Percentiles rank a stretch among this genome's conserved stretches.
Conservation (phyloP, 2,113 vertebrate species). For the Lepidothrix coronata region DNA sequence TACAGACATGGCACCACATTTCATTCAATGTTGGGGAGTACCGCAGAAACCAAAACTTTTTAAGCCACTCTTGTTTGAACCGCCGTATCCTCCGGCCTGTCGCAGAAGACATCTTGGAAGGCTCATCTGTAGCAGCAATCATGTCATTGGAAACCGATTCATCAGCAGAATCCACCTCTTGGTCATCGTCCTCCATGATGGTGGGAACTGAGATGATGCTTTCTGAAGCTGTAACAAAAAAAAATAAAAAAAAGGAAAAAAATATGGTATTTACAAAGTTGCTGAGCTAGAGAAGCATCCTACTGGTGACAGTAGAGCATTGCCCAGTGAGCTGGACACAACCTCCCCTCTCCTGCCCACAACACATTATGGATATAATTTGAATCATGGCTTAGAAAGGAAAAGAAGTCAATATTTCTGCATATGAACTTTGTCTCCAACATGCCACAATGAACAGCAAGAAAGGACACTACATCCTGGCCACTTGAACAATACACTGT, state of each 20-base stretch:
- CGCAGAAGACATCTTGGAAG: conserved; percentile 82
- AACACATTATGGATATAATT: background rate
- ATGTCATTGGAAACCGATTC: conserved; percentile 90
- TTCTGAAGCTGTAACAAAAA: conserved; percentile 81
- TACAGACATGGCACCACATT: conserved; percentile 98
- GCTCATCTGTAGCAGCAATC: conserved; percentile 83
- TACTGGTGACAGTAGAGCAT: background rate
- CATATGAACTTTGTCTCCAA: background rate
- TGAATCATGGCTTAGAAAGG: background rate
- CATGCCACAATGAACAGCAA: background rate
- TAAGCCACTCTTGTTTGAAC: conserved; percentile 97
- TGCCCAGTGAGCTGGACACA: background rate
- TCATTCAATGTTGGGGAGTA: conserved; percentile 94
- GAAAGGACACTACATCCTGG: background rate
- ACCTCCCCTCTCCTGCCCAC: background rate
- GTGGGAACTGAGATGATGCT: conserved; percentile 83
- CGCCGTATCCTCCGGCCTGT: conserved; percentile 87
- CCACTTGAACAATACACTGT: background rate
- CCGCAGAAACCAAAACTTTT: conserved; percentile 97
- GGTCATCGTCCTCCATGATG: conserved; percentile 90
- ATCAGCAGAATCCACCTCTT: conserved; percentile 92
- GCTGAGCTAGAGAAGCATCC: background rate
- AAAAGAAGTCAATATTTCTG: background rate
- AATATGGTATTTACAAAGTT: background rate
- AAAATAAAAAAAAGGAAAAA: background rate